phyloP scores from a whole-genome alignment of 2,797 vertebrate species.

The Tachyglossus aculeatus region DNA sequence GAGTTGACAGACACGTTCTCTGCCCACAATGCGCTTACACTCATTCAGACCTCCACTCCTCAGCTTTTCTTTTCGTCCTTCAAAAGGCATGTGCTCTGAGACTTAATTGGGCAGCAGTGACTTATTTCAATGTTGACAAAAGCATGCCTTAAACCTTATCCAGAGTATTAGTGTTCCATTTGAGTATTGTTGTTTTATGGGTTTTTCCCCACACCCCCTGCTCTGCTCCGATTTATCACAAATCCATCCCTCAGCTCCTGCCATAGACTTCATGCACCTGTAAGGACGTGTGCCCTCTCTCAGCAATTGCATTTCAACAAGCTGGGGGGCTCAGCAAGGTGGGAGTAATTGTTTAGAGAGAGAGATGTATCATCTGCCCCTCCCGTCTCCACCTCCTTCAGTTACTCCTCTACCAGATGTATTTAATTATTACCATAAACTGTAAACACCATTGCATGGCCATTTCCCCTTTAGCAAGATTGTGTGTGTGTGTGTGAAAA shows the following conservation, averaged over 20 bases:
- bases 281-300: slow-evolving; percentile 53
- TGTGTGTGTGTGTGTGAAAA: slow-evolving; percentile 58
- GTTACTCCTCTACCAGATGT: slow-evolving; percentile 68
- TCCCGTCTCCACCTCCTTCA: slow-evolving; percentile 30
- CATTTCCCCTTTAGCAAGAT: slow-evolving; percentile 72
- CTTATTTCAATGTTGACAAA: not conserved
- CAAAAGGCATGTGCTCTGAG: not conserved
- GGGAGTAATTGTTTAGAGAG: slow-evolving; percentile 60
- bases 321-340: slow-evolving; percentile 30
- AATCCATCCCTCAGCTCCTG: not conserved
- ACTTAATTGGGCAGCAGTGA: not conserved
- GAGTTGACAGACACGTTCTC: too few species aligned
- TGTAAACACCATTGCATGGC: slow-evolving; percentile 64
- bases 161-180: not conserved
- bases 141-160: not conserved
- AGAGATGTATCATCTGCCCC: slow-evolving; percentile 48
- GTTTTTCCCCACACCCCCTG: slow-evolving; percentile 14
- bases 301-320: slow-evolving; percentile 39
- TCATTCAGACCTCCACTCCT: not conserved
- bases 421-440: slow-evolving; percentile 75
- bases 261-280: slow-evolving; percentile 61
- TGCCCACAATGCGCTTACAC: too few species aligned
- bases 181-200: accelerated
- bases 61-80: not conserved
- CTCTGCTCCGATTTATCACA: not conserved